Evolutionary conservation across 1,140 invertebrate genomes (phyloP).

Genomic region (Phenacoccus solenopsis): DNA sequence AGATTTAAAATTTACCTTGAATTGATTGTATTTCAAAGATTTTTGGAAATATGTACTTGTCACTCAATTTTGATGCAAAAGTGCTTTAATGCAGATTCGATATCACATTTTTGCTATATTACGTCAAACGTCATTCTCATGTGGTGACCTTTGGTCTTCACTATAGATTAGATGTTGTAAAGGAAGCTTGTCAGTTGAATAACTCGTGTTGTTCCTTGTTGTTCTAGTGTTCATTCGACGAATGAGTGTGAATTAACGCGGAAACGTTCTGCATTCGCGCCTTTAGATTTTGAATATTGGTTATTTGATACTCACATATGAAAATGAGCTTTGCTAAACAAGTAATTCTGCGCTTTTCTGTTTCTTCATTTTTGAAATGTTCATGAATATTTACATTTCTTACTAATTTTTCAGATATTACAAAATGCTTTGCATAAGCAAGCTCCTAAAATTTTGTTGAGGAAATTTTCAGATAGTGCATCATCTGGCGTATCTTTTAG

Average conservation of each 20-base stretch:
- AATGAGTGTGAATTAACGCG: too few relatives aligned
- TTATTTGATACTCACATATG: neutral
- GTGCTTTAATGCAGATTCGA: neutral
- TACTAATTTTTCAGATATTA: neutral
- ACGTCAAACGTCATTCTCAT: too few relatives aligned
- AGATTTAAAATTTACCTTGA: neutral
- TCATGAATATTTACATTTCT: too few relatives aligned
- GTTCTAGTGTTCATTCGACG: neutral
- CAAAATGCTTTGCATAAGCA: neutral
- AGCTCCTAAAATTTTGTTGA: neutral
- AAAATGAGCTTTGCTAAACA: neutral
- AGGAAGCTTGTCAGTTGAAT: neutral
- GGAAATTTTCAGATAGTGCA: neutral
- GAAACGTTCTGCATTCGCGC: too few relatives aligned
- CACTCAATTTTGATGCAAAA: neutral
- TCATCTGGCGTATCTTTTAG: neutral
- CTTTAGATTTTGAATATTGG: neutral
- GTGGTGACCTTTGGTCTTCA: neutral
- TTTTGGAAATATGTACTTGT: too few relatives aligned
- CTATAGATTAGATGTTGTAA: too few relatives aligned
- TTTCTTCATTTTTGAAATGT: neutral
- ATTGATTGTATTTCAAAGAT: neutral
- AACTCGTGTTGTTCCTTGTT: neutral
- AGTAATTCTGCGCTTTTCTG: neutral
- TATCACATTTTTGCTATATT: neutral